These are phyloP conservation scores for Apaloderma vittatum DNA, from an alignment of 2,113 vertebrate genomes.

Conservation along the genomic window DNA sequence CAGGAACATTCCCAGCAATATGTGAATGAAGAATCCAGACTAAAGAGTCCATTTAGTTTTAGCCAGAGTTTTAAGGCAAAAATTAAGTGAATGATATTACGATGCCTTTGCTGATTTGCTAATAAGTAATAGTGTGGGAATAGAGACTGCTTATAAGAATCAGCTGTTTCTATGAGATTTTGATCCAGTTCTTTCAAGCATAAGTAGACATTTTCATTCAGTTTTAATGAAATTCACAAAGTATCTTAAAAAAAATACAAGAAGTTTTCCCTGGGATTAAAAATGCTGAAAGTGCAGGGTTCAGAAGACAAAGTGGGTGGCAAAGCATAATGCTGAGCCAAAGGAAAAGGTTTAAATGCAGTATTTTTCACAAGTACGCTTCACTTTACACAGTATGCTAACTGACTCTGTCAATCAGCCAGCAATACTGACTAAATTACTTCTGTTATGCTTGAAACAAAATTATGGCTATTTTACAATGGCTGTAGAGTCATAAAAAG, in stretches of 20 bases:
- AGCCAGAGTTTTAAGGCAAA: not conserved
- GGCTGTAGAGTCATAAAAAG: not conserved
- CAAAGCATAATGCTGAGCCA: not conserved
- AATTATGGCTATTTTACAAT: not conserved
- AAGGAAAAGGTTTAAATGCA: not conserved
- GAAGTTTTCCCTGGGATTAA: conserved; percentile 51
- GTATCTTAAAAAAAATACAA: conserved; percentile 49
- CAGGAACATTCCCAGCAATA: not conserved
- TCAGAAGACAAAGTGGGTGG: conserved; percentile 36
- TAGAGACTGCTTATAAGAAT: not conserved
- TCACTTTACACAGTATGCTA: not conserved
- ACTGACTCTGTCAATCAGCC: not conserved
- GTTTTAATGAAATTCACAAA: conserved; percentile 61
- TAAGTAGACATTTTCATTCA: not conserved
- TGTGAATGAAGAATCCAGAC: not conserved
- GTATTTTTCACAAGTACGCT: not conserved
- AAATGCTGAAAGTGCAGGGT: conserved; percentile 48
- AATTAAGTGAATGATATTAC: not conserved
- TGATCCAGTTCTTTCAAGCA: not conserved
- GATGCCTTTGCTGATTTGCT: not conserved
- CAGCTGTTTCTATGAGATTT: not conserved
- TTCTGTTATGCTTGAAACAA: not conserved
- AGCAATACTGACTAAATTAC: not conserved
- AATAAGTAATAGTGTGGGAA: not conserved
- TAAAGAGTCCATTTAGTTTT: not conserved